phyloP scores from a whole-genome alignment of 2,888 invertebrate species.

The Hipparchia sbordonii region DNA sequence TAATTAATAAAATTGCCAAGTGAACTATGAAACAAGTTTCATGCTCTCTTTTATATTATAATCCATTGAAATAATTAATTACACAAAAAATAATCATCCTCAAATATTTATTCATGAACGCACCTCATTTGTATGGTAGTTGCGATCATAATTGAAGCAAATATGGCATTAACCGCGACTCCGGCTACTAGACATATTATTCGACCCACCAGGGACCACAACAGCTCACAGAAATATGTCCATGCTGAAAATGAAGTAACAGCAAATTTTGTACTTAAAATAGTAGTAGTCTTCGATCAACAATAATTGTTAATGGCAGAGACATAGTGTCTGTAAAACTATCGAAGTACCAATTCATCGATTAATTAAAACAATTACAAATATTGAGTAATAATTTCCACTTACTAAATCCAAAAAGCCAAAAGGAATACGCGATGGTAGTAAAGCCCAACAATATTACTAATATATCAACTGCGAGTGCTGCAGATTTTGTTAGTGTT shows the following conservation, averaged over 20 bases:
- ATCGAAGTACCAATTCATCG: too few relatives aligned
- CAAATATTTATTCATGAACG: neutral
- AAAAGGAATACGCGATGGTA: slow-evolving; percentile 65
- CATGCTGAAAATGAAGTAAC: slow-evolving; percentile 47
- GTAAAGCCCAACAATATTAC: slow-evolving; percentile 61
- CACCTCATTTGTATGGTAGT: slow-evolving; percentile 67
- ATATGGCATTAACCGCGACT: slow-evolving; percentile 25
- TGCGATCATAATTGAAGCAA: slow-evolving; percentile 52
- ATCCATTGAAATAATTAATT: too few relatives aligned
- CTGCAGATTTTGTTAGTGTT: slow-evolving; percentile 81
- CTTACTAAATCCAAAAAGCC: slow-evolving; percentile 67
- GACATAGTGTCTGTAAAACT: too few relatives aligned
- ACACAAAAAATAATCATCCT: neutral
- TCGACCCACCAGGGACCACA: slow-evolving; percentile 49
- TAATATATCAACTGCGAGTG: slow-evolving; percentile 66
- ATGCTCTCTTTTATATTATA: too few relatives aligned
- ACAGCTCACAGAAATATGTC: slow-evolving; percentile 55
- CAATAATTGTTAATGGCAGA: too few relatives aligned
- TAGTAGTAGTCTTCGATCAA: too few relatives aligned
- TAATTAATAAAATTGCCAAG: too few relatives aligned
- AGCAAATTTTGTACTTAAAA: too few relatives aligned
- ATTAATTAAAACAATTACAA: too few relatives aligned
- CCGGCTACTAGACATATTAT: slow-evolving; percentile 48
- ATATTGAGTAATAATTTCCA: slow-evolving; percentile 31
- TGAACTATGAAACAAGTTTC: too few relatives aligned